Percentiles rank a stretch among this genome's conserved stretches.
phyloP scores from a whole-genome alignment of 2,888 invertebrate species.

The Rhopalosiphum nymphaeae region DNA sequence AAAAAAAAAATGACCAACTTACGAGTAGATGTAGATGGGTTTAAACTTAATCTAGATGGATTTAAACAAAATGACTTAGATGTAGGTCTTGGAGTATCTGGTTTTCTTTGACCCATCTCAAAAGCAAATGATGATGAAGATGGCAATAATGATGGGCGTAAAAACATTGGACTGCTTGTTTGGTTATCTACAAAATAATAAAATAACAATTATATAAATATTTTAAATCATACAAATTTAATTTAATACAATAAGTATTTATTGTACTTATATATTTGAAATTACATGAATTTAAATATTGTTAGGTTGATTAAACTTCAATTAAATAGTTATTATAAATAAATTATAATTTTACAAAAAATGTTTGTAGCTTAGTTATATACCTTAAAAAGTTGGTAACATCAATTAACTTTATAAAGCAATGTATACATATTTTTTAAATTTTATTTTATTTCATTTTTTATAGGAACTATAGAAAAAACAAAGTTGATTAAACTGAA shows the following conservation, averaged over 20 bases:
- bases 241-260: background rate
- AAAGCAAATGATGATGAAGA: conserved; percentile 59
- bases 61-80: conserved; percentile 61
- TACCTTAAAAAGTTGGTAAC: background rate
- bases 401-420: too few species aligned
- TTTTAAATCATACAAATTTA: background rate
- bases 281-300: background rate
- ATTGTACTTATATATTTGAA: background rate
- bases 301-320: background rate
- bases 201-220: background rate
- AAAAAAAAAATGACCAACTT: conserved; percentile 20
- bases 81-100: conserved; percentile 60
- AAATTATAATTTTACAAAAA: background rate
- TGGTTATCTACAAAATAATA: conserved; percentile 34
- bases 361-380: background rate
- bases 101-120: conserved; percentile 58
- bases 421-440: background rate
- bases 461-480: background rate
- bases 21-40: conserved; percentile 40
- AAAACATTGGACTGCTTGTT: conserved; percentile 48
- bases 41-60: conserved; percentile 61
- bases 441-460: background rate
- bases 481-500: background rate
- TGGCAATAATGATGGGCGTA: conserved; percentile 59
- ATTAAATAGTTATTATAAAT: background rate